These are phyloP conservation scores for Tolypeutes matacus DNA, from an alignment of 2,797 vertebrate genomes.

Conservation along the genomic window DNA sequence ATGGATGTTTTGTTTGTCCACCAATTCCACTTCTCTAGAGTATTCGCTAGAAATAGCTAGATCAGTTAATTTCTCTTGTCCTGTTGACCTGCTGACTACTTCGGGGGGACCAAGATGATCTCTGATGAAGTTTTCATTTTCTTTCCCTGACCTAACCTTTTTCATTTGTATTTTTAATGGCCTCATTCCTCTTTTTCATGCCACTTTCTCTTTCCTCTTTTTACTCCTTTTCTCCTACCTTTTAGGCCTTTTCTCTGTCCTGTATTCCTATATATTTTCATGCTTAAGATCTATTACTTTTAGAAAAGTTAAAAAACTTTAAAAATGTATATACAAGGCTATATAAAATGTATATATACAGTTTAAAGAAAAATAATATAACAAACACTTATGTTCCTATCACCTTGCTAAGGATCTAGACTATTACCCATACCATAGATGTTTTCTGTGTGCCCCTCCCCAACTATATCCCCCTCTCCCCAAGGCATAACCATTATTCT, in stretches of 20 bases:
- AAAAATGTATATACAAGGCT: background rate
- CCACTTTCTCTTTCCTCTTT: background rate
- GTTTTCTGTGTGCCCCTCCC: background rate
- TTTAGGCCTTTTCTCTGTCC: background rate
- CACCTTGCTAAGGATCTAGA: background rate
- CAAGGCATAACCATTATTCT: background rate
- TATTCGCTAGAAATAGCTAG: background rate
- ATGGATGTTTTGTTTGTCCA: background rate
- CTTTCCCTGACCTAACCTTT: background rate
- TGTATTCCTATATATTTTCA: background rate
- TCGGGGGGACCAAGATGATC: background rate
- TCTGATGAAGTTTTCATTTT: background rate
- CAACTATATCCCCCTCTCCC: background rate
- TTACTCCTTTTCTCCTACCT: background rate
- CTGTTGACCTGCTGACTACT: background rate
- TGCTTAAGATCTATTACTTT: background rate
- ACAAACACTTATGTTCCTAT: background rate
- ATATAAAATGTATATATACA: background rate
- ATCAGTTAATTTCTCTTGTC: background rate
- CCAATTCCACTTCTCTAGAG: no score
- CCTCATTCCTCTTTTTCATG: background rate
- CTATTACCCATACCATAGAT: background rate
- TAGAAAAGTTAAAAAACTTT: background rate
- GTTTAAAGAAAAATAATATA: background rate
- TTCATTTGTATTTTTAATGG: background rate